phyloP scores from a whole-genome alignment of 92 coral and sea anemone species.

The Epizoanthus stellaris region DNA sequence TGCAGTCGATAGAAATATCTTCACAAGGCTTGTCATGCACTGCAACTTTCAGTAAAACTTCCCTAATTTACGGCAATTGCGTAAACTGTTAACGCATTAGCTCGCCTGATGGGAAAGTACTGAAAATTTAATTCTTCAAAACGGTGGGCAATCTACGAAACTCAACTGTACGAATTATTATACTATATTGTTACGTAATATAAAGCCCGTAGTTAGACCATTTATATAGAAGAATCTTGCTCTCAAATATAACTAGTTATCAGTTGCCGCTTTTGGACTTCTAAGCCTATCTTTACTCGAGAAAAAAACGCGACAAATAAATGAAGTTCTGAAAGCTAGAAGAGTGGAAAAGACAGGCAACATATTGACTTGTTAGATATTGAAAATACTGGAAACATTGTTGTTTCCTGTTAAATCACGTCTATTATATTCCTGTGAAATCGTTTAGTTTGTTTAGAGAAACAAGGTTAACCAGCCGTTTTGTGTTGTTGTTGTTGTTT shows the following conservation, averaged over 20 bases:
- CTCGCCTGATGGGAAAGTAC: background rate
- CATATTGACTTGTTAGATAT: no score
- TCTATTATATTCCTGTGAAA: background rate
- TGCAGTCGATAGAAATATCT: background rate
- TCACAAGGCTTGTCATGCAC: background rate
- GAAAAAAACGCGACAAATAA: no score
- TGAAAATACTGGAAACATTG: background rate
- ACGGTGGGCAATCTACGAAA: background rate
- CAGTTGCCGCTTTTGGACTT: background rate
- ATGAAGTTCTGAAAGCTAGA: no score
- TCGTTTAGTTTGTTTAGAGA: background rate
- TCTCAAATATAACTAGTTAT: background rate
- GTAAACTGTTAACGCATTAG: background rate
- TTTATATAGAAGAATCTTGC: background rate
- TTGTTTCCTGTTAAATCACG: background rate
- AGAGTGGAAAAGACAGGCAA: no score
- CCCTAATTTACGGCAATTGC: background rate
- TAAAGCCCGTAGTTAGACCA: background rate
- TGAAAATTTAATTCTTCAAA: background rate
- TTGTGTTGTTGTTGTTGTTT: background rate
- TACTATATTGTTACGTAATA: background rate
- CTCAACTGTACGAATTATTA: background rate
- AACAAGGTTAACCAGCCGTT: background rate
- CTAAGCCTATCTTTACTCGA: no score
- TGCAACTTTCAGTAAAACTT: background rate